These are phyloP conservation scores for Mactra quadrangularis DNA, from an alignment of 1,140 invertebrate species.

Conservation along the genomic window DNA sequence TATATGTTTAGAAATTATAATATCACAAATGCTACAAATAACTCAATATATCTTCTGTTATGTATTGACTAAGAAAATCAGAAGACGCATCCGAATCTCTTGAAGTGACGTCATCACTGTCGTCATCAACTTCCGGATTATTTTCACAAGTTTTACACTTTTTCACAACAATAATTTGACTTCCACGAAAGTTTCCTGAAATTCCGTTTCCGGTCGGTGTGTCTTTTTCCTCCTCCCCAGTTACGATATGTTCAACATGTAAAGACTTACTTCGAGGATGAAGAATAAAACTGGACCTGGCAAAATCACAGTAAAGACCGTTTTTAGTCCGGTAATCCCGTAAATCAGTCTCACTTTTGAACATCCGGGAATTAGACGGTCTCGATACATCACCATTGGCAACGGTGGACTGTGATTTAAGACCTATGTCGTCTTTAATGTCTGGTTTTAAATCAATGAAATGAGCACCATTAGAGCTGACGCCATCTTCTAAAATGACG, in stretches of 20 bases:
- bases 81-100: constrained; percentile 8
- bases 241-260: neutral
- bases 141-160: constrained; percentile 10
- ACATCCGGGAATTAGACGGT: neutral
- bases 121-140: neutral
- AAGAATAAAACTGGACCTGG: constrained; percentile 15
- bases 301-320: constrained; percentile 41
- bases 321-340: constrained; percentile 26
- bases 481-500: constrained; percentile 16
- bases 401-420: constrained; percentile 1
- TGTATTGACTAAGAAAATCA: constrained; percentile 19
- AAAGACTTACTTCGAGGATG: constrained; percentile 3
- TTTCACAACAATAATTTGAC: constrained; percentile 30
- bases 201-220: neutral
- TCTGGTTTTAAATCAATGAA: constrained; percentile 37
- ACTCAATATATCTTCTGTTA: constrained; percentile 18
- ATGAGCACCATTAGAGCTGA: constrained; percentile 2
- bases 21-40: constrained; percentile 9
- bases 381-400: constrained; percentile 17
- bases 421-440: constrained; percentile 16
- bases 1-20: too few relatives aligned
- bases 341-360: constrained; percentile 31
- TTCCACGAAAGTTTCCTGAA: neutral
- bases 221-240: neutral
- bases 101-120: neutral